These are phyloP conservation scores for Eumacrocentrus americanus DNA, from an alignment of 2,888 invertebrate species.

Conservation along the genomic window DNA sequence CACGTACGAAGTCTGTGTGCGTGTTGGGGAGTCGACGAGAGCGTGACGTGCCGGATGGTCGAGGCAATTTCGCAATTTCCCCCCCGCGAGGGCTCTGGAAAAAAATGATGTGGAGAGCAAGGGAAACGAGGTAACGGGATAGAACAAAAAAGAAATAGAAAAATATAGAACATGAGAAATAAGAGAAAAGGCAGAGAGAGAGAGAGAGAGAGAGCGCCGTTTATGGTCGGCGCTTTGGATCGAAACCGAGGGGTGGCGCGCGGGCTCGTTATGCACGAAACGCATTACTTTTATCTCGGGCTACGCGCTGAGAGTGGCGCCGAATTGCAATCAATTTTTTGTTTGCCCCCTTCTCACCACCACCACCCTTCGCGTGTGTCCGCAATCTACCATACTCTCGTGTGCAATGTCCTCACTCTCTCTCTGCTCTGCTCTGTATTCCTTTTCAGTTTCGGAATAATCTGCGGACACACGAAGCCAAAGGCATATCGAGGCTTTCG, in stretches of 20 bases:
- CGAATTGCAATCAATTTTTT: slow-evolving; percentile 58
- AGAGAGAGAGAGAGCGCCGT: slow-evolving; percentile 21
- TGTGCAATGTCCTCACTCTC: neutral
- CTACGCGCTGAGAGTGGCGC: slow-evolving; percentile 48
- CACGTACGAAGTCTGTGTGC: slow-evolving; percentile 3
- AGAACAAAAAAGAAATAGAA: slow-evolving; percentile 30
- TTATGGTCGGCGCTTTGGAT: slow-evolving; percentile 23
- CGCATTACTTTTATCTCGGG: slow-evolving; percentile 55
- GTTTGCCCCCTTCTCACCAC: slow-evolving; percentile 38
- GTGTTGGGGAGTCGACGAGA: slow-evolving; percentile 18
- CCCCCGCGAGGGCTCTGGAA: slow-evolving; percentile 24
- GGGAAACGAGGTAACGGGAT: slow-evolving; percentile 33
- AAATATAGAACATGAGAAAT: slow-evolving; percentile 15
- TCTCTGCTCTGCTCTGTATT: neutral
- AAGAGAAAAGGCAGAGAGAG: slow-evolving; percentile 19
- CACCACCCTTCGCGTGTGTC: slow-evolving; percentile 8
- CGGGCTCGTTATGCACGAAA: slow-evolving; percentile 54
- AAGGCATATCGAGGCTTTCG: slow-evolving; percentile 7
- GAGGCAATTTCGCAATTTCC: slow-evolving; percentile 39
- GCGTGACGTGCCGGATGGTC: slow-evolving; percentile 35
- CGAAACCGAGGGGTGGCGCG: slow-evolving; percentile 34
- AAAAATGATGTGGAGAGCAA: slow-evolving; percentile 28
- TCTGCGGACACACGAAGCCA: slow-evolving; percentile 10
- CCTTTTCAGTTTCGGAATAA: slow-evolving; percentile 12
- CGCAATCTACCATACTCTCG: neutral